Evolutionary conservation across 2,113 vertebrate genomes (phyloP).

Genomic region (Hymenochirus boettgeri): DNA sequence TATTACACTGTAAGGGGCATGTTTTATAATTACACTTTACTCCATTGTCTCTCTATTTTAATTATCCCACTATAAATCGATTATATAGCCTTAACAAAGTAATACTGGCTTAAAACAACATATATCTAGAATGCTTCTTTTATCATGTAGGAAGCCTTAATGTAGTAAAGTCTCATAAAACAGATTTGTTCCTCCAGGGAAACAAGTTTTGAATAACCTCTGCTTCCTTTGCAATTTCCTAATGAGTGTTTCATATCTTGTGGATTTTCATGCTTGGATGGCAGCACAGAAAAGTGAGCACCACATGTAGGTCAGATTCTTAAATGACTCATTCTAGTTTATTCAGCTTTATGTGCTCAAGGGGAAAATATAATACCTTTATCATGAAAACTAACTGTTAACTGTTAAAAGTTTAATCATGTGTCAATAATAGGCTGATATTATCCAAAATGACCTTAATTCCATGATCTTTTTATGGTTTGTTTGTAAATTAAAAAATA

Average conservation of each 20-base stretch:
- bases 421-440: too few species aligned
- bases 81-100: not conserved
- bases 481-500: too few species aligned
- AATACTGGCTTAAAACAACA: not conserved
- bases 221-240: constrained; percentile 29
- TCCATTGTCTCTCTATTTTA: too few species aligned
- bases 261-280: constrained; percentile 28
- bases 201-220: constrained; percentile 18
- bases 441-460: too few species aligned
- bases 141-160: not conserved
- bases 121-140: not conserved
- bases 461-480: too few species aligned
- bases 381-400: too few species aligned
- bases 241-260: constrained; percentile 24
- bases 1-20: too few species aligned
- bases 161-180: constrained; percentile 8
- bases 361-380: too few species aligned
- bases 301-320: constrained; percentile 26
- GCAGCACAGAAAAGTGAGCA: constrained; percentile 27
- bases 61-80: too few species aligned
- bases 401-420: too few species aligned
- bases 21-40: too few species aligned
- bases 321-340: constrained; percentile 33
- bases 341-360: constrained; percentile 33
- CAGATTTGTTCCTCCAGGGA: constrained; percentile 19